Base-by-base conservation (phyloP, 2,113 vertebrate species). In the Piaya cayana region DNA sequence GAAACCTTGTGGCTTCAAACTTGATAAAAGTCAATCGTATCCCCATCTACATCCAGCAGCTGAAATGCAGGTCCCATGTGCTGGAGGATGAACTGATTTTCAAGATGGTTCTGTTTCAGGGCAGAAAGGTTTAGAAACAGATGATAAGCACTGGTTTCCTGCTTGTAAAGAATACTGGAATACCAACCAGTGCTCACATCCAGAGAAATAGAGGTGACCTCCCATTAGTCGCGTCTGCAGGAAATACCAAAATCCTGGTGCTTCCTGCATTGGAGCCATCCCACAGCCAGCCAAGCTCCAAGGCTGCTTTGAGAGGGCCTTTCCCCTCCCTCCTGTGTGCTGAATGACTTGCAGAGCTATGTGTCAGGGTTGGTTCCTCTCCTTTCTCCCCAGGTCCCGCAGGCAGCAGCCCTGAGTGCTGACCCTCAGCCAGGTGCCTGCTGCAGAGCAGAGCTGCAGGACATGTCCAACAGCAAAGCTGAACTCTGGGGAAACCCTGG, bases 1-100 rank as follows among this genome's bases (percentile, higher is more conserved):
- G 97, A 89, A 98, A 98, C 37, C 86, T 78, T 36, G 87, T 97
- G 27, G 43, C 81, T 55, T 81, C 32, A 62, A 97, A 96, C 72
- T 92, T 22, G 0, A 27, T 21, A 5, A 65, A 39, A 64, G 22
- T 62, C 58, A 22, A 95, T 93, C 30, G 34, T 90, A 15, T 94
- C 80, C 18, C 95, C 60, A 0, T 96, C 84, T 56, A 88, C 3
- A 2, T 96, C 96, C n/a, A 97, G 75, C 86, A 97, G 74, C 13
- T 94, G 95, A 71, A 98, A 95, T 22, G 98, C 88, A 11, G 91
- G 55, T 50, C 96, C 88, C 6, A 49, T 62, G 6, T 97, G 97
- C 37, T 53, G 67, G 68, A 85, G 97, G 67, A 96, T 77, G 75
- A 98, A 97, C 27, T 95, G 95, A 37, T 97, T 88, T 81, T 96